Conservation (phyloP, 2,888 invertebrate genomes). For the Celastrina argiolus region DNA sequence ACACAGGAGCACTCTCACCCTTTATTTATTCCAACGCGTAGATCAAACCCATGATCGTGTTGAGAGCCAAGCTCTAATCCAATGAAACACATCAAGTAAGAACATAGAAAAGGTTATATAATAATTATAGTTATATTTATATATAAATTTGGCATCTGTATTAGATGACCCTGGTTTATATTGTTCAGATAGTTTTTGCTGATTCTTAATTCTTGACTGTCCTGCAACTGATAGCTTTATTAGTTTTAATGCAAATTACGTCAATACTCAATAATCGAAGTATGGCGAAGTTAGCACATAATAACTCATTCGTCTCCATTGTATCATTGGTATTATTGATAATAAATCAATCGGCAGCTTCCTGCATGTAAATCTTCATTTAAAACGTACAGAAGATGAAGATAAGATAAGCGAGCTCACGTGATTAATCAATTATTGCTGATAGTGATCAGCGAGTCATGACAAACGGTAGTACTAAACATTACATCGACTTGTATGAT, state of each 20-base stretch:
- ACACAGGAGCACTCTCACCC: no score
- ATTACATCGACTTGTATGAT: not conserved
- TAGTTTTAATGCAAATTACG: not conserved
- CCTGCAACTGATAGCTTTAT: no score
- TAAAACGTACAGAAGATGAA: not conserved
- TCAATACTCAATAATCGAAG: not conserved
- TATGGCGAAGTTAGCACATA: not conserved
- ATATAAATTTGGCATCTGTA: no score
- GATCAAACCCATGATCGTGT: no score
- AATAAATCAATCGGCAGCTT: conserved; percentile 13
- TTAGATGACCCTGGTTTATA: no score
- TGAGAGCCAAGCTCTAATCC: no score
- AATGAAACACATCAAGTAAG: no score
- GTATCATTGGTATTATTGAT: conserved; percentile 8
- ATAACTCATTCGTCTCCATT: not conserved
- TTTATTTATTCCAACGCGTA: no score
- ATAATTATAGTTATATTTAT: no score
- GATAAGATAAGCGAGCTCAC: conserved; percentile 2
- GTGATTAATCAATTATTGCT: conserved; percentile 10
- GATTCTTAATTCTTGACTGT: no score
- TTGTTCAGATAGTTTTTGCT: no score
- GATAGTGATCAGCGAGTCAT: conserved; percentile 9
- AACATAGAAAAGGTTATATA: no score
- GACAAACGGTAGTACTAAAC: not conserved
- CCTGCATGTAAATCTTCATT: conserved; percentile 18